These are phyloP conservation scores for Xanthia togata DNA, from an alignment of 2,888 invertebrate species.

Conservation along the genomic window DNA sequence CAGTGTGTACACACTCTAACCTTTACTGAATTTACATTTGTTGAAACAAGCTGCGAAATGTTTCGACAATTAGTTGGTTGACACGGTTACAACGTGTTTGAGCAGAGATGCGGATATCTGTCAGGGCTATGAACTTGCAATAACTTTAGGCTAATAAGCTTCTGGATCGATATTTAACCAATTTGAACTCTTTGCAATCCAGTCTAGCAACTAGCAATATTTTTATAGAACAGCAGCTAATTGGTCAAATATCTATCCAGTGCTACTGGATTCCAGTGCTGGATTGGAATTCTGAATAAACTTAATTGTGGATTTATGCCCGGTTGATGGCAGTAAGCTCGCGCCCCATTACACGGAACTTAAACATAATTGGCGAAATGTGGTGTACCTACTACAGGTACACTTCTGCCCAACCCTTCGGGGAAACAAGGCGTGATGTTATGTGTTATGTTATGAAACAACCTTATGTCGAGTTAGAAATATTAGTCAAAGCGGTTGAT, in stretches of 20 bases:
- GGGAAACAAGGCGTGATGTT: no score
- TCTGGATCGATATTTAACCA: not conserved
- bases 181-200: not conserved
- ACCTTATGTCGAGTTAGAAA: not conserved
- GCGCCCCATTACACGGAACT: no score
- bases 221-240: not conserved
- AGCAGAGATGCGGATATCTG: slow-evolving; percentile 28
- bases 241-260: not conserved
- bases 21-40: slow-evolving; percentile 47
- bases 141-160: no score
- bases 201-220: not conserved
- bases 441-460: no score
- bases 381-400: no score
- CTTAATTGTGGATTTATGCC: no score
- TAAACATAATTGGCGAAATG: no score
- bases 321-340: no score
- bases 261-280: no score
- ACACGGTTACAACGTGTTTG: slow-evolving; percentile 17
- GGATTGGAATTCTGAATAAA: not conserved
- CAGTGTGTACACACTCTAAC: slow-evolving; percentile 43
- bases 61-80: slow-evolving; percentile 41
- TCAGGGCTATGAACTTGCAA: slow-evolving; percentile 30
- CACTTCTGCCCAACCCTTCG: no score
- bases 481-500: not conserved
- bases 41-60: slow-evolving; percentile 45